Conservation (phyloP, 2,888 invertebrate species). For the Drosophila putrida region DNA sequence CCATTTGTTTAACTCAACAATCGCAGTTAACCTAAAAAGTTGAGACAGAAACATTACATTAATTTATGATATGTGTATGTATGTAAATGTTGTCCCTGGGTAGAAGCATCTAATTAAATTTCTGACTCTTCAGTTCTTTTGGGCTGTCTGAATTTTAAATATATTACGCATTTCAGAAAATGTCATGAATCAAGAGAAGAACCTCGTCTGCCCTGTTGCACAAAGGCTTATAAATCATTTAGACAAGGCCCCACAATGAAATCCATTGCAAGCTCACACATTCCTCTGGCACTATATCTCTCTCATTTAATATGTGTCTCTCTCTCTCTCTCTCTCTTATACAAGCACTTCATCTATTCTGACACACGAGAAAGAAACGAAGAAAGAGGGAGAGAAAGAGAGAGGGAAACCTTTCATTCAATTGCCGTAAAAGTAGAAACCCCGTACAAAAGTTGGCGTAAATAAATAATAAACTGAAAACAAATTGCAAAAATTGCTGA, state of each 20-base stretch:
- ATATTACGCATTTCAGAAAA: constrained; percentile 1
- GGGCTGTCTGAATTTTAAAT: constrained; percentile 18
- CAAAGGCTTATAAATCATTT: constrained; percentile 51
- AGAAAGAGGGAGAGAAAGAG: not conserved
- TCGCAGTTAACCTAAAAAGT: constrained; percentile 1
- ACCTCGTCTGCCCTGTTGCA: not conserved
- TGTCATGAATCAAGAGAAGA: constrained; percentile 32
- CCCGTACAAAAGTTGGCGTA: constrained; percentile 59
- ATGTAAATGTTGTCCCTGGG: not conserved
- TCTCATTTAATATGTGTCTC: not conserved
- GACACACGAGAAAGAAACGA: not conserved
- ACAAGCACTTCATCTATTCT: constrained; percentile 1
- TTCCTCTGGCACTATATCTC: not conserved
- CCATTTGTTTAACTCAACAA: not conserved
- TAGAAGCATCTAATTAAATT: constrained; percentile 15
- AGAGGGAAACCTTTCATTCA: constrained; percentile 33
- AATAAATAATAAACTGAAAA: constrained; percentile 72
- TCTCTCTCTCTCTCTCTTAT: not conserved
- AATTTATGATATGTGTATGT: not conserved
- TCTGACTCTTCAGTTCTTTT: constrained; percentile 9
- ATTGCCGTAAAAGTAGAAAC: constrained; percentile 47
- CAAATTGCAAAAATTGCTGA: constrained; percentile 60
- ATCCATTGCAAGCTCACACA: constrained; percentile 6
- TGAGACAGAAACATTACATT: not conserved
- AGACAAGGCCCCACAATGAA: constrained; percentile 13